These are phyloP conservation scores for Acromyrmex heyeri DNA, from an alignment of 1,140 invertebrate genomes.

Conservation along the genomic window DNA sequence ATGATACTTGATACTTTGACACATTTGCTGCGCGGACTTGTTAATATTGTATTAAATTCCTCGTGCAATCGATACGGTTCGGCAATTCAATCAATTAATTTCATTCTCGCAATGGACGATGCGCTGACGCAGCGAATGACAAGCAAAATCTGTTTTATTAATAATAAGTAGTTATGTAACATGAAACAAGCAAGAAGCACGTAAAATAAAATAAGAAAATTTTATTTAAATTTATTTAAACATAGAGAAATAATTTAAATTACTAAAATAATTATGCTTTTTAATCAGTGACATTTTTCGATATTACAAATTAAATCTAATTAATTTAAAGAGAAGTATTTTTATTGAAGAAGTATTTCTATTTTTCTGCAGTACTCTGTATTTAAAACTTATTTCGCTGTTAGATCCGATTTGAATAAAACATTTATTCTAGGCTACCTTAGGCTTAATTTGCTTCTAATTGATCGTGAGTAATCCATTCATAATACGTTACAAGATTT, in stretches of 20 bases:
- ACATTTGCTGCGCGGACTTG: conserved; percentile 2
- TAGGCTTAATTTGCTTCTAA: background rate
- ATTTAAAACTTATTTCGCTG: background rate
- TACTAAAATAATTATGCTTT: background rate
- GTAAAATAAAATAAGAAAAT: too few relatives aligned
- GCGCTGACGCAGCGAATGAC: conserved; percentile 34
- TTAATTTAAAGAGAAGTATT: background rate
- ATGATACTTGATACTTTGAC: conserved; percentile 1
- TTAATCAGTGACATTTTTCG: background rate
- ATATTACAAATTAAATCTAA: background rate
- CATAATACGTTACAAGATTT: too few relatives aligned
- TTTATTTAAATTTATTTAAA: background rate
- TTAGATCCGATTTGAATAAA: background rate
- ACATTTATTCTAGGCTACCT: background rate
- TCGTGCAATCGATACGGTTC: conserved; percentile 40
- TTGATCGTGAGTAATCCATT: background rate
- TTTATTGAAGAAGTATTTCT: too few relatives aligned
- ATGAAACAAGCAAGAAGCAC: background rate
- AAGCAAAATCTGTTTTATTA: background rate
- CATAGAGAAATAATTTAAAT: background rate
- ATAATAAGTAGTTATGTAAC: conserved; percentile 11
- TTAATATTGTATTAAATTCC: conserved; percentile 27
- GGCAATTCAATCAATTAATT: conserved; percentile 72
- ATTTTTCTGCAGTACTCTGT: background rate
- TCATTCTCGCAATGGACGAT: conserved; percentile 49